Evolutionary conservation across 2,797 vertebrate genomes (phyloP), one percentile per base, ranked within the genome.

Genomic region (Synaphobranchus kaupii): DNA sequence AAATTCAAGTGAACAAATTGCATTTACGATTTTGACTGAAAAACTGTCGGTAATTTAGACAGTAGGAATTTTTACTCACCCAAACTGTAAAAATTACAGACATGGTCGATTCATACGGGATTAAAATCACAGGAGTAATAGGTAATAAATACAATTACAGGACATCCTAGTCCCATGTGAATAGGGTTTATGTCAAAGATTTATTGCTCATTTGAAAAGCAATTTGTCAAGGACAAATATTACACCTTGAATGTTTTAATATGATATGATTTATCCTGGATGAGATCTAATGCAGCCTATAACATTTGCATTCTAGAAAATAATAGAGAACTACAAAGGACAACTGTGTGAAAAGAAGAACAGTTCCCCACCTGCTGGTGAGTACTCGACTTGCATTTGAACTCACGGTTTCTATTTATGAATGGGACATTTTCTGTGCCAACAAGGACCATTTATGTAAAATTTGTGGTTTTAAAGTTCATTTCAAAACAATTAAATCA

Each of bases 291-390:
- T 12, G 22, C 7, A 9, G 10, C 9, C 9, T 68, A 66, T n/a
- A 2, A 50, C 5, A 15, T n/a, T 12, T 50, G 39, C 52, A 17
- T 20, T 31, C 4, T n/a, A 52, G 52, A 31, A 58, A 56, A 56
- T 3, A 54, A 28, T 6, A 54, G 50, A 39, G 52, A 28, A 7
- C n/a, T 82, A 20, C 47, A 50, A 17, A 50, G 13, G 5, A 71
- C 4, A 10, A 31, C 28, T 47, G 5, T 54, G n/a, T 44, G 82
- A n/a, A 12, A 12, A 48, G 85, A 84, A 56, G 58, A 58, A 83
- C 25, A 60, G 50, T 52, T 44, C 82, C 48, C 89, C 89, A 88
- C 85, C 89, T 90, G 66, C 85, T 89, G 90, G 87, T 85, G 56
- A 84, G 12, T 48, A 20, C 4, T 50, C 13, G 66, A 86, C 39